Conservation (phyloP, 35 echinoderm and acorn worm species). For the Lytechinus variegatus region DNA sequence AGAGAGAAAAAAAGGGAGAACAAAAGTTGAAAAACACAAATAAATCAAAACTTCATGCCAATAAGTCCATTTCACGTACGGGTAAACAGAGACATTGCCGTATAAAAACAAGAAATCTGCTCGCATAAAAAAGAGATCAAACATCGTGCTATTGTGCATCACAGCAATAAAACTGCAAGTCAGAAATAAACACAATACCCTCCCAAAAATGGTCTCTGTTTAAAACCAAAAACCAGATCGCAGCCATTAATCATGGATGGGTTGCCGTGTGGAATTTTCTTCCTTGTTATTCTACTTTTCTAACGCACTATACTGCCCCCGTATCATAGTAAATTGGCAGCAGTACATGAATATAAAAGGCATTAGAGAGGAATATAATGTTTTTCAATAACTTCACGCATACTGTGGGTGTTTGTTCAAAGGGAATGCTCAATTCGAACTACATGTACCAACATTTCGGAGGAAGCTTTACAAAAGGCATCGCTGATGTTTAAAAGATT, state of each 20-base stretch:
- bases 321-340: not conserved
- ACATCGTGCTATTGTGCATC: too few relatives aligned
- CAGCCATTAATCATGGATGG: not conserved
- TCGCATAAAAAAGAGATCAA: too few relatives aligned
- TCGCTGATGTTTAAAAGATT: too few relatives aligned
- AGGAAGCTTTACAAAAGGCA: too few relatives aligned
- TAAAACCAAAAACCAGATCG: not conserved
- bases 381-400: not conserved
- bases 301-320: not conserved
- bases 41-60: too few relatives aligned
- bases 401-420: not conserved
- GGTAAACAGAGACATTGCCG: too few relatives aligned
- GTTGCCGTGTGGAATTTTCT: not conserved
- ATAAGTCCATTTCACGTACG: too few relatives aligned
- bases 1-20: not conserved
- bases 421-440: too few relatives aligned
- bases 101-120: too few relatives aligned
- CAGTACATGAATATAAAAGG: not conserved
- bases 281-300: not conserved
- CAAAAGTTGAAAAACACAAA: too few relatives aligned
- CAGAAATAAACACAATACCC: not conserved
- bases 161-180: too few relatives aligned
- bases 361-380: not conserved
- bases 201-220: not conserved
- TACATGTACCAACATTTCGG: too few relatives aligned